Conservation (phyloP, 2,888 invertebrate species). For the Acanthosepion pharaonis region DNA sequence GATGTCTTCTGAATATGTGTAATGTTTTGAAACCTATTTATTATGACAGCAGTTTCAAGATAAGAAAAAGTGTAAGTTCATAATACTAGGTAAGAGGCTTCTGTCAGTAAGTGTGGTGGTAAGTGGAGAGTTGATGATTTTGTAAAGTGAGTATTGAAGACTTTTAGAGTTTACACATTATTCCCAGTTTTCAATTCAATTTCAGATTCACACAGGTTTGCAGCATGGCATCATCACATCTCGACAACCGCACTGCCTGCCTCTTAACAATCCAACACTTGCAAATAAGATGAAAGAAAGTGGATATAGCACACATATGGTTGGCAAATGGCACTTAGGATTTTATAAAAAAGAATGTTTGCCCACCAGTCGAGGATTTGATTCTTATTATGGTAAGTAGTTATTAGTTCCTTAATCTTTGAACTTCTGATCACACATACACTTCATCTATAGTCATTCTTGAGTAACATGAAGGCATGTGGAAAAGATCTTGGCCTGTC, state of each 20-base stretch:
- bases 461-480: too few species aligned
- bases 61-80: too few species aligned
- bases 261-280: slow-evolving; percentile 59
- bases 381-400: slow-evolving; percentile 70
- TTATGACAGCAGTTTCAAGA: too few species aligned
- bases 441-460: too few species aligned
- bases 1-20: too few species aligned
- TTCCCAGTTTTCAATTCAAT: neutral
- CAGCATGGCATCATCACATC: slow-evolving; percentile 64
- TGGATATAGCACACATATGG: slow-evolving; percentile 64
- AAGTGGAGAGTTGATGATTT: too few species aligned
- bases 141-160: too few species aligned
- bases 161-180: too few species aligned
- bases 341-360: slow-evolving; percentile 74
- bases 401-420: neutral
- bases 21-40: too few species aligned
- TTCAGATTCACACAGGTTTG: slow-evolving; percentile 58
- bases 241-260: slow-evolving; percentile 60
- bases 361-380: slow-evolving; percentile 74
- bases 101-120: too few species aligned
- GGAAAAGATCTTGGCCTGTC: too few species aligned
- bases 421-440: neutral
- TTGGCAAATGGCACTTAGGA: slow-evolving; percentile 75
- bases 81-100: too few species aligned
- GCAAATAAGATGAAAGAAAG: slow-evolving; percentile 59